phyloP scores from a whole-genome alignment of 2,113 vertebrate species.

The Tachuris rubrigastra region DNA sequence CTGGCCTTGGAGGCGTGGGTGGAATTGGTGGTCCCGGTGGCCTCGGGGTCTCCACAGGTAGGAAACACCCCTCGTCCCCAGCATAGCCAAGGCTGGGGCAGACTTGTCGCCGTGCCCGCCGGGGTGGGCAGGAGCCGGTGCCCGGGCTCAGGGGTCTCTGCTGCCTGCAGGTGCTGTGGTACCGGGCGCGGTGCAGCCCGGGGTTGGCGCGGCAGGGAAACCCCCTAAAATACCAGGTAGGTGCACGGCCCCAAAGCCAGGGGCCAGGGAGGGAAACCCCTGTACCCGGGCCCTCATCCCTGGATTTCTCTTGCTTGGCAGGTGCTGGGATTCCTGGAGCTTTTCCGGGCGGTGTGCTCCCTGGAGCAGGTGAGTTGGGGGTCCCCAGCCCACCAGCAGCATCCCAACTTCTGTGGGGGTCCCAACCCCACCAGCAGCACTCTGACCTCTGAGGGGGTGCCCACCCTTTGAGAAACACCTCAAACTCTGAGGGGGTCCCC shows the following conservation, averaged over 20 bases:
- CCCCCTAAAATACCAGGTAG: conserved; percentile 80
- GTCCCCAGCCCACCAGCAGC: background rate
- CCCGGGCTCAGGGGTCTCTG: background rate
- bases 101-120: background rate
- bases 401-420: background rate
- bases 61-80: background rate
- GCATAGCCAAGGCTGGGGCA: background rate
- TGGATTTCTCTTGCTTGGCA: background rate
- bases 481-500: background rate
- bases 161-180: conserved; percentile 63
- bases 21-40: conserved; percentile 19
- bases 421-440: background rate
- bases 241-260: background rate
- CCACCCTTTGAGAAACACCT: background rate
- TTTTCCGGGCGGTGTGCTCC: conserved; percentile 76
- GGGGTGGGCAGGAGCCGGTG: background rate
- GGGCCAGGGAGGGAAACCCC: background rate
- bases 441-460: rapidly evolving
- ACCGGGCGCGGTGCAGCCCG: conserved; percentile 58
- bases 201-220: conserved; percentile 67
- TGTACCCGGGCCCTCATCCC: rapidly evolving
- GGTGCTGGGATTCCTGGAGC: conserved; percentile 79
- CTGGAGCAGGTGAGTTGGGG: conserved; percentile 73
- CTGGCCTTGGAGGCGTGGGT: conserved; percentile 45
- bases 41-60: conserved; percentile 70